A percentile compares a stretch with the other conserved stretches of the same genome.
Evolutionary conservation across 2,113 vertebrate species (phyloP).

Genomic region (Tringa solitaria): DNA sequence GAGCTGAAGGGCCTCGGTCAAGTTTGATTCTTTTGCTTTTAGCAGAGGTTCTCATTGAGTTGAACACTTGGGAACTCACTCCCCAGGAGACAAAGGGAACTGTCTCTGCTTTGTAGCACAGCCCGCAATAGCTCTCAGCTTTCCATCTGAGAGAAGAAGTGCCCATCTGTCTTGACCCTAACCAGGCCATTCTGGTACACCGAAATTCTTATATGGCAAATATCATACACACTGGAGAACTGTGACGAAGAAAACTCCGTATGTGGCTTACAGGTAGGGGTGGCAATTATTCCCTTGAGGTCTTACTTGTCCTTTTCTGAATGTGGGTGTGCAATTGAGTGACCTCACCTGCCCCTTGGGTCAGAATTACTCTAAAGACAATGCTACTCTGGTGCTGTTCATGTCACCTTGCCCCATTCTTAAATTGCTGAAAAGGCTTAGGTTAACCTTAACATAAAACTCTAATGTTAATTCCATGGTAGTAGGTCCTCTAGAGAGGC

Average conservation of each 20-base stretch:
- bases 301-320: neutral
- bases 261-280: neutral
- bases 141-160: neutral
- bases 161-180: neutral
- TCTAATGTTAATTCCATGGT: neutral
- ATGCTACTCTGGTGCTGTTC: neutral
- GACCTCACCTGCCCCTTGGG: neutral
- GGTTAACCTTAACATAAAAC: neutral
- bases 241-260: neutral
- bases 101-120: rapidly evolving
- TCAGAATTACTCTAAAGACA: neutral
- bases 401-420: neutral
- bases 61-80: neutral
- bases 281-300: neutral
- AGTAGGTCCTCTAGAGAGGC: neutral
- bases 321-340: neutral
- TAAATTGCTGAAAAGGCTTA: neutral
- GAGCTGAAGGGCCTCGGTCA: neutral
- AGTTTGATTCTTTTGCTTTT: neutral
- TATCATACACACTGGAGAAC: neutral
- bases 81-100: neutral
- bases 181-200: neutral
- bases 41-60: neutral
- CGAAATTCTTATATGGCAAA: neutral
- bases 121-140: rapidly evolving